Evolutionary conservation across 1,140 invertebrate genomes (phyloP), one percentile per base, ranked within the genome.

Genomic region (Drosophila saltans): DNA sequence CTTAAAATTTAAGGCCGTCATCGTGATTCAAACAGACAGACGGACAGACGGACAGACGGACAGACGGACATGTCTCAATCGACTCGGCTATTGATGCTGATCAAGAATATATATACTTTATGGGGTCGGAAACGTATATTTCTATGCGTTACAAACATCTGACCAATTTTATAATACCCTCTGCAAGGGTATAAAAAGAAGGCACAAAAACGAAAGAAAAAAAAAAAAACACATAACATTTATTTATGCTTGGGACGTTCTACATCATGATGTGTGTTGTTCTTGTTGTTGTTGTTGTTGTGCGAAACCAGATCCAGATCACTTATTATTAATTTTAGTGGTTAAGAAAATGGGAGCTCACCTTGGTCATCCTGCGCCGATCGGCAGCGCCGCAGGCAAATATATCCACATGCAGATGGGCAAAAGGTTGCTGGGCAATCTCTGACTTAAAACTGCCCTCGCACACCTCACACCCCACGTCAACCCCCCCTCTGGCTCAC

Each of bases 261-360:
- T 66, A 72, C 81, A 36, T 4, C 45, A 52, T 26, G 21, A 26
- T 52, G 45, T 70, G 59, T 40, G 39, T 48, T 57, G 68, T 24
- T 45, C 16, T 55, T 56, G 60, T 70, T 81, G 63, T 74, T 67
- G 63, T 74, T 67, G 62, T 71, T 73, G 71, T 60, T 73, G 60
- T 63, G 78, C 74, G 84, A 78, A 89, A 84, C 81, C 85, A 88
- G 80, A 90, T 85, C 82, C 80, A 91, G 90, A 91, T 91, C 90
- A 91, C 90, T 91, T 91, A 90, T 91, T 91, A 91, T 91, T 91
- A 91, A 91, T 91, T 90, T 91, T 91, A 91, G 90, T 91, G 90
- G 90, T 90, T 91, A 88, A 84, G 80, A 82, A 91, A 83, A 90
- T 90, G 72, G 77, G 77, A 88, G 90, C 80, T 80, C 66, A 48